Base-by-base conservation (phyloP, 2,113 vertebrate species). In the Mormyrus lacerda region DNA sequence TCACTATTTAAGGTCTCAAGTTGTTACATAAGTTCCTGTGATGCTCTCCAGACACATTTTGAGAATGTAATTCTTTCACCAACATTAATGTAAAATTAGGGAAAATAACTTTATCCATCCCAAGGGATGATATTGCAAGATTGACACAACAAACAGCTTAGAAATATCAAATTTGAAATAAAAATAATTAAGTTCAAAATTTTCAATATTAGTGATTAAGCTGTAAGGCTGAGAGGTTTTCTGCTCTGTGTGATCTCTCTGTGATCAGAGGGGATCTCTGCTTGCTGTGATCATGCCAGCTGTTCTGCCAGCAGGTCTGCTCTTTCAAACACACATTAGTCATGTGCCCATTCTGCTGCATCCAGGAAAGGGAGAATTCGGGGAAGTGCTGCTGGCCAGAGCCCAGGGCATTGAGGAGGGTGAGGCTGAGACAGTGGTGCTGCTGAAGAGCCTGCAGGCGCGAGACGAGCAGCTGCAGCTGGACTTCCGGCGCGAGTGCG, bases 301-400 rank as follows among this genome's bases (percentile, higher is more conserved):
- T n/a, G 21, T n/a, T 61, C 21, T 9, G 0, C 24, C 8, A 9
- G 55, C 24, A 61, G 24, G 24, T n/a, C 24, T 7, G 2, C 55
- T 61, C 24, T 1, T 61, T 0, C 24, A 7, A n/a, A 61, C 53
- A 3, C 10, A 13, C 10, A 1, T 31, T 10, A 31, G 3, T 69
- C 11, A 42, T 17, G 15, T 79, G 15, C 19, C 42, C 17, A 15
- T 35, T 13, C 13, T n/a, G 24, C 21, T 24, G 73, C 15, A 27
- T 27, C 0, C 94, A 99, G 98, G 98, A 79, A 97, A 97, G 90
- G 97, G 98, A 0, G 97, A 98, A 94, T 99, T 99, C 1, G 98
- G 98, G 1, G 98, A 99, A 88, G 98, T 99, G 92, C 96, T 99
- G 93, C 94, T 99, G 87, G 98, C 97, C 15, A 99, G 99, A 93